These are phyloP conservation scores for Mythimna lalbum DNA, from an alignment of 2,888 invertebrate genomes.

Conservation along the genomic window DNA sequence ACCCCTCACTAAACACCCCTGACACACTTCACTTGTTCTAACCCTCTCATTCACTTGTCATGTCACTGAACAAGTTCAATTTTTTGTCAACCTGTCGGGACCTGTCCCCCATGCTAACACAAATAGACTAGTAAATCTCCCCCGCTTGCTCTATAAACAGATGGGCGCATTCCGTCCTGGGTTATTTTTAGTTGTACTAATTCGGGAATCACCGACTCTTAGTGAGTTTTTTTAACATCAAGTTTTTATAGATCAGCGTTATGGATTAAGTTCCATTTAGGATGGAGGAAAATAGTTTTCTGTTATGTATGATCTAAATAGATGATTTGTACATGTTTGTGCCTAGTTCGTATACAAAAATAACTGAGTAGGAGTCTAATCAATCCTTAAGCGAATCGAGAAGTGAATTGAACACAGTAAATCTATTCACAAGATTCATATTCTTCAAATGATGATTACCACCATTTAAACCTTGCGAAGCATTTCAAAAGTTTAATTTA, in stretches of 20 bases:
- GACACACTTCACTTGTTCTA: slow-evolving; percentile 61
- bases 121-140: slow-evolving; percentile 80
- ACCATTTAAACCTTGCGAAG: slow-evolving; percentile 6
- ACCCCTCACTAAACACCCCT: slow-evolving; percentile 40
- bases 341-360: slow-evolving; percentile 18
- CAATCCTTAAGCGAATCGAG: background rate
- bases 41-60: slow-evolving; percentile 65
- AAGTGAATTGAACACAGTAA: background rate
- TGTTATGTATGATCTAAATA: slow-evolving; percentile 21
- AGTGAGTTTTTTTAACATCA: slow-evolving; percentile 62
- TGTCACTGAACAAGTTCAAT: slow-evolving; percentile 59
- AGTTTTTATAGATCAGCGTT: slow-evolving; percentile 56
- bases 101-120: slow-evolving; percentile 73
- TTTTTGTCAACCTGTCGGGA: slow-evolving; percentile 80
- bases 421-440: background rate
- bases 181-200: slow-evolving; percentile 85
- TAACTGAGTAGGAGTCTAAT: slow-evolving; percentile 5
- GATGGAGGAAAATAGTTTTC: slow-evolving; percentile 30
- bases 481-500: slow-evolving; percentile 25
- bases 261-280: slow-evolving; percentile 52
- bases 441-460: background rate
- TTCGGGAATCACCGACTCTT: slow-evolving; percentile 79
- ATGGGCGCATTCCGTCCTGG: slow-evolving; percentile 82
- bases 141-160: slow-evolving; percentile 87
- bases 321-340: slow-evolving; percentile 13